A percentile compares a stretch with the other conserved stretches of the same genome.
phyloP scores from a whole-genome alignment of 2,888 invertebrate genomes.

The Xanthorhoe spadicearia region DNA sequence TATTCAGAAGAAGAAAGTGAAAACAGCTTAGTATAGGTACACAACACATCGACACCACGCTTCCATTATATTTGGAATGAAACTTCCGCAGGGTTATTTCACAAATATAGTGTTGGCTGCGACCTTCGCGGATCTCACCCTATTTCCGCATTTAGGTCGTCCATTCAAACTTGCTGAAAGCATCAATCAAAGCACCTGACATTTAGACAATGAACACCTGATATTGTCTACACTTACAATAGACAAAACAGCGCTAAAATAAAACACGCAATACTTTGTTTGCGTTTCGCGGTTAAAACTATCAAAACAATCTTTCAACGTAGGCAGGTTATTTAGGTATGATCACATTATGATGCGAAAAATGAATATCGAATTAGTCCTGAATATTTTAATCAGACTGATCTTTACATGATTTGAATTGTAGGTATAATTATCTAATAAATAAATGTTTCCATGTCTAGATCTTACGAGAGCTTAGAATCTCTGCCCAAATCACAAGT shows the following conservation, averaged over 20 bases:
- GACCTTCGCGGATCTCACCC: constrained; percentile 55
- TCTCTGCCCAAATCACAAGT: neutral
- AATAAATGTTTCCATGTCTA: too few species aligned
- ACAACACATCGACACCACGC: constrained; percentile 11
- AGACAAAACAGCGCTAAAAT: constrained; percentile 33
- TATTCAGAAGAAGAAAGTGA: neutral
- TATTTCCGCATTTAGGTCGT: constrained; percentile 60
- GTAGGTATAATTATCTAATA: too few species aligned
- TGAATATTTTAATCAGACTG: neutral
- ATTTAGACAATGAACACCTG: constrained; percentile 61
- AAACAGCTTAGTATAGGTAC: neutral
- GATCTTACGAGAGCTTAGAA: neutral
- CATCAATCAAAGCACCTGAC: constrained; percentile 66
- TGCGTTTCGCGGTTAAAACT: constrained; percentile 13
- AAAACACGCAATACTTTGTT: constrained; percentile 30
- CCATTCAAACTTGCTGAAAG: constrained; percentile 57
- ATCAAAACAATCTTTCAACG: constrained; percentile 21
- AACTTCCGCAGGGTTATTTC: constrained; percentile 31
- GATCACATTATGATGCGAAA: too few species aligned
- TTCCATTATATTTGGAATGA: constrained; percentile 19
- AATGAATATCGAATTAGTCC: neutral
- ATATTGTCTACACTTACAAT: constrained; percentile 44
- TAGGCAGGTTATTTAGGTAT: constrained; percentile 12
- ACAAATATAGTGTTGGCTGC: constrained; percentile 44
- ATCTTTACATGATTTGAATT: too few species aligned